Conservation (phyloP, 2,113 vertebrate genomes). For the Cichladusa arquata region DNA sequence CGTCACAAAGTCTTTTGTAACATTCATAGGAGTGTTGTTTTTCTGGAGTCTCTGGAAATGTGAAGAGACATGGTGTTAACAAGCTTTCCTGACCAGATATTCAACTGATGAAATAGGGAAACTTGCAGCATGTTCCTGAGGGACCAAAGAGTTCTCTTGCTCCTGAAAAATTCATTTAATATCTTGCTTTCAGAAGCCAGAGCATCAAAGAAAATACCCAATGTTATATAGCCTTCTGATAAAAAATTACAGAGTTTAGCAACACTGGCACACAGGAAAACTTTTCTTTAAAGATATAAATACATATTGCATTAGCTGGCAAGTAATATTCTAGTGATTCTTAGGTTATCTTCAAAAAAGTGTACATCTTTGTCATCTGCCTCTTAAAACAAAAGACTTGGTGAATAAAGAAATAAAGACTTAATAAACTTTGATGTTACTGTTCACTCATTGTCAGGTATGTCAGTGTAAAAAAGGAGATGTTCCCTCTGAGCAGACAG, state of each 20-base stretch:
- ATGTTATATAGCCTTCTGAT: not conserved
- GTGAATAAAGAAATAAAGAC: not conserved
- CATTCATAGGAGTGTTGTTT: not conserved
- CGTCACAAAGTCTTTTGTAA: accelerated
- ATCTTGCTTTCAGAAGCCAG: not conserved
- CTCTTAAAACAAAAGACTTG: not conserved
- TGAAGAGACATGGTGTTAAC: not conserved
- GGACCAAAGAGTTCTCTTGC: not conserved
- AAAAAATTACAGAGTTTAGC: not conserved
- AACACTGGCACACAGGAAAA: not conserved
- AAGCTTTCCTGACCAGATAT: not conserved
- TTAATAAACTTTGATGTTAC: not conserved
- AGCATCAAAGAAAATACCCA: not conserved
- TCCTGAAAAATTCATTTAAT: not conserved
- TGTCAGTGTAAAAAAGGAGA: not conserved
- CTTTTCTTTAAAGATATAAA: not conserved
- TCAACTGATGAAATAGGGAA: not conserved
- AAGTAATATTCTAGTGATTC: not conserved
- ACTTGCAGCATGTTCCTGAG: not conserved
- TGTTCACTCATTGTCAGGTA: not conserved
- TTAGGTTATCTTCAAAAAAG: not conserved
- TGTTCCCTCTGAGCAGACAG: not conserved
- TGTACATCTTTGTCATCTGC: not conserved
- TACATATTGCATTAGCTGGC: not conserved
- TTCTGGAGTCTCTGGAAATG: not conserved